phyloP scores from a whole-genome alignment of 2,888 invertebrate species.

The Morpho deidamia region DNA sequence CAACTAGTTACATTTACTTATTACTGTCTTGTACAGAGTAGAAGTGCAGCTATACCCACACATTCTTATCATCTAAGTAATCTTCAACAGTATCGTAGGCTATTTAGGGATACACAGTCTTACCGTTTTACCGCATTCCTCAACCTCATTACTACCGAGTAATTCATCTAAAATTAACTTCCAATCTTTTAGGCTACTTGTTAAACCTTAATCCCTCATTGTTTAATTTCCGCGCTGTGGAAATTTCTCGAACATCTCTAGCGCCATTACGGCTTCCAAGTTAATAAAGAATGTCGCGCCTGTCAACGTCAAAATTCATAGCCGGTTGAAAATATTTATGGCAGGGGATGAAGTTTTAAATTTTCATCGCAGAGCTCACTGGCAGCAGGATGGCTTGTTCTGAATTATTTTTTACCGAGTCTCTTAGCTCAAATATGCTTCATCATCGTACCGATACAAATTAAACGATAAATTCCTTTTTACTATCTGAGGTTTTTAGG shows the following conservation, averaged over 20 bases:
- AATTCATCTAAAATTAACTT: not conserved
- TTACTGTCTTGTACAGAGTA: too few relatives aligned
- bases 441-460: not conserved
- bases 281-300: conserved; percentile 20
- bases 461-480: too few relatives aligned
- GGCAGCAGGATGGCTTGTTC: not conserved
- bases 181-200: not conserved
- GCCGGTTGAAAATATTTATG: conserved; percentile 1
- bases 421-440: too few relatives aligned
- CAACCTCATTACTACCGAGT: not conserved
- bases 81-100: too few relatives aligned
- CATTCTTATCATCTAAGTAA: too few relatives aligned
- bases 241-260: conserved; percentile 16
- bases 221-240: conserved; percentile 20
- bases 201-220: conserved; percentile 11
- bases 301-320: conserved; percentile 9
- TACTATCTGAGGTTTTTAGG: too few relatives aligned
- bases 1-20: too few relatives aligned
- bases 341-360: not conserved
- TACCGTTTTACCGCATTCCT: too few relatives aligned
- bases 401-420: too few relatives aligned
- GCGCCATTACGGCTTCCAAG: conserved; percentile 4
- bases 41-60: too few relatives aligned
- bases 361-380: not conserved
- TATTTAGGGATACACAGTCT: too few relatives aligned